Base-by-base conservation (phyloP, 2,888 invertebrate species). In the Noctua pronuba region DNA sequence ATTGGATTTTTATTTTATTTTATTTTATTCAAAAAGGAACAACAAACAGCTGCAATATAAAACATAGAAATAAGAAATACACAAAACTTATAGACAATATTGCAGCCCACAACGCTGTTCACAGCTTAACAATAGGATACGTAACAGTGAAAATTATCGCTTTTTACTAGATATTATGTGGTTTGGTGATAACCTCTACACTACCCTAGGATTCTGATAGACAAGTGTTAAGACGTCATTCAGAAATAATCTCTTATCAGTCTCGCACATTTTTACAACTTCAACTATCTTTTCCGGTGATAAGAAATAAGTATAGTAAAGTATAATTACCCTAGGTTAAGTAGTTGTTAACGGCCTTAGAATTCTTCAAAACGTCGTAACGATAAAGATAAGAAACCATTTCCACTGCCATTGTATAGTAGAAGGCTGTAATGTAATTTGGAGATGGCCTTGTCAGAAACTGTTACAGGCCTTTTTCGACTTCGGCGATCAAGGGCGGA, bases 281-380 rank as follows among this genome's bases (percentile, higher is more conserved):
- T 16, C 35, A 18, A 35, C 71, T 81, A 69, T 82, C 60, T 60
- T 85, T 70, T 70, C 72, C 69, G 41, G 46, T 44, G 83, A 85
- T 85, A 82, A 83, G 18, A 24, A 38, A 55, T 16, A 35, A 18
- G 41, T 65, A 8, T 41, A 35, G 72, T 75, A n/a, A 64, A 65
- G 41, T 69, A 41, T 81, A 72, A 69, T 82, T 82, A 75, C 58
- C 1, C 13, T 65, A n/a, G 16, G 18, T 55, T 64, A 73, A 73
- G 65, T 70, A 55, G 46, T 73, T 66, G 69, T 75, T 66, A 66
- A 85, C 46, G 64, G 60, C 35, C 55, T 72, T 21, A 41, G 10
- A 35, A 70, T 55, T 41, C 68, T 49, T 74, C n/a, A 80, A 18
- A 69, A 62, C 35, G n/a, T 75, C 28, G 21, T 35, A 67, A 46